Conservation (phyloP, 2,797 vertebrate genomes). For the Syngnathus rostellatus region DNA sequence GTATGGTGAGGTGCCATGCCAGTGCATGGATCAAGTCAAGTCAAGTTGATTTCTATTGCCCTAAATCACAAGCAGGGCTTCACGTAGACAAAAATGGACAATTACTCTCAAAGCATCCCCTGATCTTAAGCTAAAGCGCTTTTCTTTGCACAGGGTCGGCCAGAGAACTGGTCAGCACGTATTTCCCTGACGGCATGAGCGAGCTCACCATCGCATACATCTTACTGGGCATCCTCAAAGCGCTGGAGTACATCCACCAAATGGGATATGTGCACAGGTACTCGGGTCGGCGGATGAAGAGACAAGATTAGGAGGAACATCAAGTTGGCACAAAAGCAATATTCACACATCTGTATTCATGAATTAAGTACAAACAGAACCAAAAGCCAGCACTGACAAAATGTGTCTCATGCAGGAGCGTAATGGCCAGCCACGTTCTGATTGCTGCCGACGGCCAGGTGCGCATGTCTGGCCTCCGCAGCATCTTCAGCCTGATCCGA, state of each 20-base stretch:
- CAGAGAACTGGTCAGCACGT: conserved; percentile 87
- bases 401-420: conserved; percentile 70
- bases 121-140: neutral
- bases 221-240: conserved; percentile 84
- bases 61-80: too few species aligned
- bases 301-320: neutral
- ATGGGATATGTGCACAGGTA: conserved; percentile 98
- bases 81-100: too few species aligned
- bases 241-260: conserved; percentile 94
- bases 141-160: conserved; percentile 77
- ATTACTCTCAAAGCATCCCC: too few species aligned
- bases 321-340: neutral
- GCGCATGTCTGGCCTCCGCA: conserved; percentile 88
- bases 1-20: conserved; percentile 74
- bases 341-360: neutral
- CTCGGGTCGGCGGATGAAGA: neutral
- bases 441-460: conserved; percentile 92
- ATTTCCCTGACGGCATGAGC: conserved; percentile 90
- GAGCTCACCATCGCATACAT: conserved; percentile 93
- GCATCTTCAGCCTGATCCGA: conserved; percentile 93
- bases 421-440: conserved; percentile 94
- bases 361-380: neutral
- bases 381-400: neutral
- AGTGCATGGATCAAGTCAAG: too few species aligned
- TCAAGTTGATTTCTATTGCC: too few species aligned